Conservation (phyloP, 1,140 invertebrate species). For the Propsilocerus akamusi region DNA sequence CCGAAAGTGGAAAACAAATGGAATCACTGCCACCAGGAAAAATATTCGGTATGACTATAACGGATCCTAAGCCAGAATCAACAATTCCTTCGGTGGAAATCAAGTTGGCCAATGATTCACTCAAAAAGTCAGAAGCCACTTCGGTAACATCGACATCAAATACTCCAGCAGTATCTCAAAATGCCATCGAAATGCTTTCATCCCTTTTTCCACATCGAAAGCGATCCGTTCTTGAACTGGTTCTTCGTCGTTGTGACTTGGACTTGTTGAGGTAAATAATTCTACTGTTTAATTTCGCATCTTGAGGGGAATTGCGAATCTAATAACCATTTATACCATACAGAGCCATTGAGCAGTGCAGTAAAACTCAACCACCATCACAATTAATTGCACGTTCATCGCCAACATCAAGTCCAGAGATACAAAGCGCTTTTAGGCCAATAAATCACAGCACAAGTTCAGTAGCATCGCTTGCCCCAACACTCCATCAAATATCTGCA, state of each 20-base stretch:
- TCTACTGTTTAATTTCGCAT: constrained; percentile 46
- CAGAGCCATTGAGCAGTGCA: constrained; percentile 19
- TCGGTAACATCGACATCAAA: constrained; percentile 6
- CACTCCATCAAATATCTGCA: background rate
- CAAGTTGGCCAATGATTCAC: constrained; percentile 15
- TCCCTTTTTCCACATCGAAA: constrained; percentile 76
- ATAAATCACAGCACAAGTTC: constrained; percentile 6
- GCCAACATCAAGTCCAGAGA: constrained; percentile 2
- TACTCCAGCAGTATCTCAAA: constrained; percentile 27
- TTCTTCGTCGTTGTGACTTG: constrained; percentile 66
- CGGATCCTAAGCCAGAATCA: constrained; percentile 30
- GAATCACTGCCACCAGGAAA: constrained; percentile 75
- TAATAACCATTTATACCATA: background rate
- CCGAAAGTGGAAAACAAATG: constrained; percentile 60
- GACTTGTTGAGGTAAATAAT: constrained; percentile 45
- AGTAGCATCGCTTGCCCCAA: background rate
- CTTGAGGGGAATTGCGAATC: constrained; percentile 7
- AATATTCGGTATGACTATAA: constrained; percentile 70
- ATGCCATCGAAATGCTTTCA: constrained; percentile 63
- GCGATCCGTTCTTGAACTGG: constrained; percentile 67
- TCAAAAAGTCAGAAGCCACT: background rate
- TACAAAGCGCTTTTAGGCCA: background rate
- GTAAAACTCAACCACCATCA: constrained; percentile 9
- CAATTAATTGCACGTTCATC: constrained; percentile 4
- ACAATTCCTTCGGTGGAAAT: constrained; percentile 17